Conservation (phyloP, 2,113 vertebrate species). For the Stegostoma tigrinum region DNA sequence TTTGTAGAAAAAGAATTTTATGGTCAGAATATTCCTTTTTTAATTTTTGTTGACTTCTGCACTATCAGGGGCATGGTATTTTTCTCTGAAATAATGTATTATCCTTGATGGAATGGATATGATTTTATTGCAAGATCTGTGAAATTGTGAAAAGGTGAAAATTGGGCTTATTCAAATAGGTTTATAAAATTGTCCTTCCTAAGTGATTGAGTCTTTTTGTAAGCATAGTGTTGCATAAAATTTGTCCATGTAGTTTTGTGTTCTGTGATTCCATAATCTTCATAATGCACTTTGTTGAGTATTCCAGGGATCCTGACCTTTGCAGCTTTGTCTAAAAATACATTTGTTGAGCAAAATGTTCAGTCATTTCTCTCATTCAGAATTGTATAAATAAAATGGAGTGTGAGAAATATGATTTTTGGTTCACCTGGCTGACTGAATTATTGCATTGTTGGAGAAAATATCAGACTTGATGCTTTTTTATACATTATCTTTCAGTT, state of each 20-base stretch:
- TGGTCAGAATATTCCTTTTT: neutral
- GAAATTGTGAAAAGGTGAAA: neutral
- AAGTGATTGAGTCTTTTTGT: neutral
- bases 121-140: neutral
- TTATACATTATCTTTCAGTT: neutral
- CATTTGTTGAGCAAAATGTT: neutral
- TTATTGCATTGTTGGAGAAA: neutral
- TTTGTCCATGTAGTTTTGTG: neutral
- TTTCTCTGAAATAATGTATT: neutral
- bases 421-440: neutral
- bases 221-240: neutral
- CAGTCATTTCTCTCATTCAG: neutral
- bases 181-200: neutral
- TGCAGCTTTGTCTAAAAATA: too few species aligned
- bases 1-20: neutral
- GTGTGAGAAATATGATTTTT: slow-evolving; percentile 13
- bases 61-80: neutral
- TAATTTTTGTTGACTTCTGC: neutral
- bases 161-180: neutral
- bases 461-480: neutral
- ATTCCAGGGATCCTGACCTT: neutral
- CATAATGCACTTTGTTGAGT: neutral
- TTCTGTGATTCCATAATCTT: neutral
- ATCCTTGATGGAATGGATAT: neutral
- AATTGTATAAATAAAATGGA: neutral